These are phyloP conservation scores for Listrodromus nycthemerus DNA, from an alignment of 2,888 invertebrate genomes.

Conservation along the genomic window DNA sequence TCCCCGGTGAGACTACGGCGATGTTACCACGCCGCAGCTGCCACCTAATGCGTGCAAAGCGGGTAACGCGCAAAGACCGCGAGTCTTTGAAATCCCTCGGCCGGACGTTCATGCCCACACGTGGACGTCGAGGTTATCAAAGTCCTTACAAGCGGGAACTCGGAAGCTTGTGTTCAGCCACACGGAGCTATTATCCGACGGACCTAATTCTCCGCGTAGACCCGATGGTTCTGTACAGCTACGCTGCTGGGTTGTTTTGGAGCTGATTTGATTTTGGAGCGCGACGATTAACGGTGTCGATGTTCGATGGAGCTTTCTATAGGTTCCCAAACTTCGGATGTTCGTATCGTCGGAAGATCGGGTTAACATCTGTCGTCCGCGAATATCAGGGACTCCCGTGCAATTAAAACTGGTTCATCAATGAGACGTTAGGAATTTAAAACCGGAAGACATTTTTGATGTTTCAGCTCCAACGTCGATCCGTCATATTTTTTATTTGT, in stretches of 20 bases:
- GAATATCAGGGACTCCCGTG: not conserved
- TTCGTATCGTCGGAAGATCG: constrained; percentile 1
- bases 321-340: constrained; percentile 15
- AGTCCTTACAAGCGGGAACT: constrained; percentile 48
- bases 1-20: no score
- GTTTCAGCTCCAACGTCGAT: not conserved
- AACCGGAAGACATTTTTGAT: not conserved
- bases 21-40: constrained; percentile 5
- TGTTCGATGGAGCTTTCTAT: constrained; percentile 6
- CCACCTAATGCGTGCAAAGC: constrained; percentile 9
- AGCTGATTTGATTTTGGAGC: constrained; percentile 10
- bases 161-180: constrained; percentile 49
- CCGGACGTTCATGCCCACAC: constrained; percentile 4
- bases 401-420: not conserved
- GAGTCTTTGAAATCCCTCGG: constrained; percentile 2
- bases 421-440: not conserved
- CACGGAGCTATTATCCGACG: constrained; percentile 36
- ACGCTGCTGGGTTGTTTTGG: not conserved
- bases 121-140: constrained; percentile 40
- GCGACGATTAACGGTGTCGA: constrained; percentile 42
- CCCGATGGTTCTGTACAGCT: not conserved
- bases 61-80: not conserved
- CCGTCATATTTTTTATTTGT: not conserved
- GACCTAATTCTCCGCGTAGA: constrained; percentile 31
- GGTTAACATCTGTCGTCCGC: constrained; percentile 20